phyloP scores from a whole-genome alignment of 2,113 vertebrate species.

The Centrocercus urophasianus region DNA sequence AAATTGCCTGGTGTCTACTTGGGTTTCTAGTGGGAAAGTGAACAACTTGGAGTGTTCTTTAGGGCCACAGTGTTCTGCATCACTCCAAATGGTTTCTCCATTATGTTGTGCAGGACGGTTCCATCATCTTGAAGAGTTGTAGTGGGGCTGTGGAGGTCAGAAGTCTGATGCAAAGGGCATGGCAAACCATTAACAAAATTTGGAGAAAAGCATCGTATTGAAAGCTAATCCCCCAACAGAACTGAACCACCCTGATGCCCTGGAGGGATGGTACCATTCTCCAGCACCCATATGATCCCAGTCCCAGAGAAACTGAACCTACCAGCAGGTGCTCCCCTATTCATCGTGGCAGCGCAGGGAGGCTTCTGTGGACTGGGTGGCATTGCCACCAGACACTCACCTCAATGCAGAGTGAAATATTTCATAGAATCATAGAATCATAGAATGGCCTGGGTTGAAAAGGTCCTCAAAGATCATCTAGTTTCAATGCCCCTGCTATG shows the following conservation, averaged over 20 bases:
- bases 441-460: no score
- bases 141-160: neutral
- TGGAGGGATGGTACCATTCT: neutral
- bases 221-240: neutral
- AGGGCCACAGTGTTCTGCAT: neutral
- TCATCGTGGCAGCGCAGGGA: neutral
- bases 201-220: neutral
- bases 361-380: neutral
- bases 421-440: neutral
- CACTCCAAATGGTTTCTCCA: neutral
- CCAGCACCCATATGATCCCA: neutral
- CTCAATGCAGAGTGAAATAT: neutral
- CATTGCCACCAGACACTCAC: neutral
- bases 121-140: neutral
- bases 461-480: no score
- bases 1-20: neutral
- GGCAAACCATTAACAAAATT: neutral
- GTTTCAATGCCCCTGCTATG: no score
- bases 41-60: neutral
- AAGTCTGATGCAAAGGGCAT: neutral
- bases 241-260: neutral
- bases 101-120: rapidly evolving
- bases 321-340: neutral
- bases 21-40: neutral
- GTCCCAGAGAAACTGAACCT: neutral